Base-by-base conservation (phyloP, 2,113 vertebrate species). In the Oplegnathus fasciatus region DNA sequence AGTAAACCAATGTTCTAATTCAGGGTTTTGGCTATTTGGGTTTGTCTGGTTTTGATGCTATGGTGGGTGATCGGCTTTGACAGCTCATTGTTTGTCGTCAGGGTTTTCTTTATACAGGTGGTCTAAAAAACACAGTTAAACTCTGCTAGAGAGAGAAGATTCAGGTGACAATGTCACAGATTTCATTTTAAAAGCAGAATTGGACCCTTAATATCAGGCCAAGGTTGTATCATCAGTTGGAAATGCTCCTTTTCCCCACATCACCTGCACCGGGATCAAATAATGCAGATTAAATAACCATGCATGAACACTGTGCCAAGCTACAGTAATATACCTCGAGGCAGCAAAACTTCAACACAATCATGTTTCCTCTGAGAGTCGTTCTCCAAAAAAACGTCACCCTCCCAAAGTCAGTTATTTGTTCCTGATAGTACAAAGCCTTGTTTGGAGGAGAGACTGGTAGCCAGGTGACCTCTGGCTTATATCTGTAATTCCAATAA, bases 1-100 rank as follows among this genome's bases (percentile, higher is more conserved):
- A 79, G 75, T 80, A 88, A 93, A 86, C 75, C 32, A 18, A 71
- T 70, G 71, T 57, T 83, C n/a, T 83, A 89, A 87, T 73, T 69
- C 6, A 40, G 68, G 68, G 80, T 80, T 78, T 85, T 9, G 37
- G 60, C 18, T 84, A 50, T 89, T 91, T 86, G 80, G 82, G 80
- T 83, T 91, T 86, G 87, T 85, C 76, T 80, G 90, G 80, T 40
- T 74, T 67, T 55, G 68, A 82, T 32, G 61, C 18, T 40, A 50
- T 10, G 67, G 15, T 26, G 10, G 66, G 55, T 55, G 85, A 88
- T 89, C 20, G 44, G 46, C 40, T 84, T 26, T 77, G 84, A 86
- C 65, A 22, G 55, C 58, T 74, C 50, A 26, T 40, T 65, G 72
- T 75, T 72, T 57, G 17, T 77, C 61, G 67, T 50, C 5, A 34